Evolutionary conservation across 1,140 invertebrate genomes (phyloP).

Genomic region (Drosophila serrata): DNA sequence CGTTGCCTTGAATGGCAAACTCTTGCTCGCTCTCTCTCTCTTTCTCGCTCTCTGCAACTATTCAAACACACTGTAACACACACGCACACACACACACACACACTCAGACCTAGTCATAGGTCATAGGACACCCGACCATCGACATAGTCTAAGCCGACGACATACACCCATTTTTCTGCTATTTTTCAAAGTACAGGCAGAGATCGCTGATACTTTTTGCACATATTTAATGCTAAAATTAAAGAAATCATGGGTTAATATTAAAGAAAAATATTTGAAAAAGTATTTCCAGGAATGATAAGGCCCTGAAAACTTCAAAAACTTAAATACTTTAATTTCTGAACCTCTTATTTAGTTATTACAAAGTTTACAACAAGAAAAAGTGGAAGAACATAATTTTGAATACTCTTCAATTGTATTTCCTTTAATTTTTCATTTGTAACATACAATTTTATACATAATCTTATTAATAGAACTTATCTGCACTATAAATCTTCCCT

Average conservation of each 20-base stretch:
- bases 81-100: constrained; percentile 18
- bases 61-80: constrained; percentile 20
- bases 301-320: neutral
- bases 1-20: constrained; percentile 61
- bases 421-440: neutral
- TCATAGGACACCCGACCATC: constrained; percentile 45
- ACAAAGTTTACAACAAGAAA: too few relatives aligned
- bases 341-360: too few relatives aligned
- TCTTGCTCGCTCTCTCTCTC: neutral
- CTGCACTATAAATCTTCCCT: neutral
- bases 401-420: neutral
- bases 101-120: constrained; percentile 31
- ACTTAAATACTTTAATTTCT: too few relatives aligned
- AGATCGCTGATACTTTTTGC: neutral
- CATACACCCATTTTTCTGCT: constrained; percentile 32
- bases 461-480: too few relatives aligned
- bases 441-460: too few relatives aligned
- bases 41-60: constrained; percentile 1
- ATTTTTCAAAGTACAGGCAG: constrained; percentile 19
- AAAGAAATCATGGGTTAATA: neutral
- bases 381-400: too few relatives aligned
- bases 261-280: neutral
- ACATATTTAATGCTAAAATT: neutral
- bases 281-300: neutral
- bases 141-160: constrained; percentile 43